These are phyloP conservation scores for Rhagonycha fulva DNA, from an alignment of 2,888 invertebrate genomes.

Conservation along the genomic window DNA sequence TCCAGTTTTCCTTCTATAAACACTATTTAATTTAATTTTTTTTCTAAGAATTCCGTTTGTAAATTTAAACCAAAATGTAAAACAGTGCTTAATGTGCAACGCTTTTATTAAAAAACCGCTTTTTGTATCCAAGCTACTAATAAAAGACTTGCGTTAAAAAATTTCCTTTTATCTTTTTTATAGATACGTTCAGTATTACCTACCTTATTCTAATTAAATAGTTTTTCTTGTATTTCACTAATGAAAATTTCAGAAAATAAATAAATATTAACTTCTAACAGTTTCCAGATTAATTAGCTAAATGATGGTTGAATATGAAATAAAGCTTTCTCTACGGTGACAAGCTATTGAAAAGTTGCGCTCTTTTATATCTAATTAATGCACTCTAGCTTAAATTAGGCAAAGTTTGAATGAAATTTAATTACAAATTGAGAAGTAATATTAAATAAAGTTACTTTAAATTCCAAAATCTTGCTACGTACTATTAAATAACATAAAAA, in stretches of 20 bases:
- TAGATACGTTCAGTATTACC: background rate
- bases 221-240: background rate
- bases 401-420: background rate
- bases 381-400: background rate
- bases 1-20: background rate
- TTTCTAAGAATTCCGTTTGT: background rate
- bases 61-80: background rate
- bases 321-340: background rate
- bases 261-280: background rate
- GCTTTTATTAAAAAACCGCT: background rate
- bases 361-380: conserved; percentile 1
- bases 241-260: background rate
- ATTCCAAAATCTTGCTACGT: background rate
- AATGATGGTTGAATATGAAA: background rate
- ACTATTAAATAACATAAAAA: background rate
- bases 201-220: background rate
- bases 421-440: background rate
- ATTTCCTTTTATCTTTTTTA: background rate
- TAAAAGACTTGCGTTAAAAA: background rate
- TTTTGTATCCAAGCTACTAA: background rate
- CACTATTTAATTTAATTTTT: background rate
- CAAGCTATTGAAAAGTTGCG: background rate
- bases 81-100: background rate
- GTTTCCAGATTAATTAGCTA: background rate
- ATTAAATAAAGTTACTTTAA: background rate